Evolutionary conservation across 2,888 invertebrate genomes (phyloP).

Genomic region (Scaeva pyrastri): DNA sequence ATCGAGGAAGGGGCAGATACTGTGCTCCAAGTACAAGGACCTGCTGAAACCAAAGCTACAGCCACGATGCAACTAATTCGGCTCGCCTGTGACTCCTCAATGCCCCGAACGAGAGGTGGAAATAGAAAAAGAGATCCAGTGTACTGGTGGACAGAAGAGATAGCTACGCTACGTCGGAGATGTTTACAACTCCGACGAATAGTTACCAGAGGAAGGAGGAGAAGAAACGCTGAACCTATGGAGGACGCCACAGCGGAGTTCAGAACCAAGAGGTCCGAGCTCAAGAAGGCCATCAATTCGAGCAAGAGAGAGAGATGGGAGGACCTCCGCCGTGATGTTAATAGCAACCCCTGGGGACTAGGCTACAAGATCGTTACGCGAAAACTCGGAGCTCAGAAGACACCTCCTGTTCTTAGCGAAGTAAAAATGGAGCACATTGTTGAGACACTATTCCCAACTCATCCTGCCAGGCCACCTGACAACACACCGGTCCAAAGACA

Average conservation of each 20-base stretch:
- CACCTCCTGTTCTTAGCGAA: background rate
- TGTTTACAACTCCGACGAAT: no score
- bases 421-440: no score
- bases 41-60: background rate
- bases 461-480: no score
- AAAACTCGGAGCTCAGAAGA: background rate
- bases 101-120: no score
- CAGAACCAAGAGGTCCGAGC: no score
- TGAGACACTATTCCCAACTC: no score
- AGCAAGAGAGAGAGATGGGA: conserved; percentile 19
- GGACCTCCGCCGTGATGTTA: background rate
- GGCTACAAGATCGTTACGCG: background rate
- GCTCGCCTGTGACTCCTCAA: background rate
- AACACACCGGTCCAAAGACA: no score
- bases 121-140: background rate
- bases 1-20: background rate
- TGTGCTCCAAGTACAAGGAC: no score
- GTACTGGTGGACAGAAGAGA: background rate
- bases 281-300: no score
- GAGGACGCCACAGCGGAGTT: no score
- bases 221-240: no score
- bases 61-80: background rate
- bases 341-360: conserved; percentile 14
- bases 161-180: background rate
- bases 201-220: no score